A percentile compares a stretch with the other conserved stretches of the same genome.
phyloP scores from a whole-genome alignment of 2,797 vertebrate species.

The Cuculus canorus region DNA sequence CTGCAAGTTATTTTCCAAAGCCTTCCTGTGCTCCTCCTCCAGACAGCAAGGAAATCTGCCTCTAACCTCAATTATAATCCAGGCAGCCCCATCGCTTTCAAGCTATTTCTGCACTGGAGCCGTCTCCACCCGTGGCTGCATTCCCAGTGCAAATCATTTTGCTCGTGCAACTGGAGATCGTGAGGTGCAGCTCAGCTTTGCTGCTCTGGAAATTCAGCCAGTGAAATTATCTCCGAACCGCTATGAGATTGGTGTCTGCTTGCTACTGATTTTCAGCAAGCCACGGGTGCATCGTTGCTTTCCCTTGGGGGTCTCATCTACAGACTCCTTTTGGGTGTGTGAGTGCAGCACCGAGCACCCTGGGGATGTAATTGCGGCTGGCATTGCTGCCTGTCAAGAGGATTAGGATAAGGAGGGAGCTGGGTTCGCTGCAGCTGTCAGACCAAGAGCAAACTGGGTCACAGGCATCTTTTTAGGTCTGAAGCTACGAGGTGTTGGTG shows the following conservation, averaged over 20 bases:
- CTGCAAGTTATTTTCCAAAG: background rate
- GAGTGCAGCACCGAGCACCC: background rate
- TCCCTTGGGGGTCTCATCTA: fast-evolving
- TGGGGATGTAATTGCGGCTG: fast-evolving
- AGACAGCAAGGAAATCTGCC: background rate
- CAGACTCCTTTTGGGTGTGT: no score
- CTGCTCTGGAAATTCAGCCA: background rate
- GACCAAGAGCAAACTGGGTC: constrained; percentile 36
- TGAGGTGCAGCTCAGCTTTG: background rate
- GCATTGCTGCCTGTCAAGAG: background rate
- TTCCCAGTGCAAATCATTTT: background rate
- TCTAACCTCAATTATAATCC: background rate
- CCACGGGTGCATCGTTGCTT: background rate
- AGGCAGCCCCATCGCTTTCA: background rate
- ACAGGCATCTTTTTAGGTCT: background rate
- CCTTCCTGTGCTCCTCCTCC: background rate
- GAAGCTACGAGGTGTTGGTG: background rate
- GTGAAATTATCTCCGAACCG: background rate
- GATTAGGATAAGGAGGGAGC: constrained; percentile 31
- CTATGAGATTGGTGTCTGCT: background rate
- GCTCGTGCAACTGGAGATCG: background rate
- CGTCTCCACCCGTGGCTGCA: background rate
- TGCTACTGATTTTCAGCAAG: background rate
- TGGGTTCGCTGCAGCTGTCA: background rate
- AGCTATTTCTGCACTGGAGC: background rate